Evolutionary conservation across 64 coral and sea anemone genomes (phyloP).

Genomic region (Actinia equina): DNA sequence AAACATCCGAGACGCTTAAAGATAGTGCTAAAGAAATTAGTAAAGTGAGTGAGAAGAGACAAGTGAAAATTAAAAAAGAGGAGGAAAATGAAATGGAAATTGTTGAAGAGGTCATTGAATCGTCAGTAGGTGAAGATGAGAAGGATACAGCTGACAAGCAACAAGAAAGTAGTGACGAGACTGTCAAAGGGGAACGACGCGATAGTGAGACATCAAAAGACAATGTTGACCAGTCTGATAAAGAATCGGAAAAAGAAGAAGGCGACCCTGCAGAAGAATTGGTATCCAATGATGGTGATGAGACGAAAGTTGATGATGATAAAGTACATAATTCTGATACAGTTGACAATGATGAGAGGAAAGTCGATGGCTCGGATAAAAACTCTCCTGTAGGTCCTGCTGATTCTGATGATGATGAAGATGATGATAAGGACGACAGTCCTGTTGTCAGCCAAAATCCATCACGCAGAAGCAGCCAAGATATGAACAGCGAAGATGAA

Average conservation of each 20-base stretch:
- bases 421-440: background rate
- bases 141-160: too few relatives aligned
- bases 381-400: background rate
- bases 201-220: background rate
- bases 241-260: background rate
- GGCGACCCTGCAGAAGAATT: background rate
- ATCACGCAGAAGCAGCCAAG: conserved; percentile 7
- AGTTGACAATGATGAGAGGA: background rate
- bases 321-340: background rate
- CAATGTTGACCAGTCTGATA: background rate
- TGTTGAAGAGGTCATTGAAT: background rate
- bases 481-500: background rate
- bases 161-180: too few relatives aligned
- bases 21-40: background rate
- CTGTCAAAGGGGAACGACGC: background rate
- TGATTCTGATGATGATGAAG: background rate
- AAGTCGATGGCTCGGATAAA: background rate
- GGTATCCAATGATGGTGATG: background rate
- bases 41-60: background rate
- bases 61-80: background rate
- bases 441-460: background rate
- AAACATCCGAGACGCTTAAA: background rate
- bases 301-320: background rate
- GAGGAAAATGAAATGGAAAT: conserved; percentile 7
- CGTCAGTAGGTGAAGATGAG: background rate